Conservation (phyloP, 2,797 vertebrate genomes). For the Potorous gilbertii region DNA sequence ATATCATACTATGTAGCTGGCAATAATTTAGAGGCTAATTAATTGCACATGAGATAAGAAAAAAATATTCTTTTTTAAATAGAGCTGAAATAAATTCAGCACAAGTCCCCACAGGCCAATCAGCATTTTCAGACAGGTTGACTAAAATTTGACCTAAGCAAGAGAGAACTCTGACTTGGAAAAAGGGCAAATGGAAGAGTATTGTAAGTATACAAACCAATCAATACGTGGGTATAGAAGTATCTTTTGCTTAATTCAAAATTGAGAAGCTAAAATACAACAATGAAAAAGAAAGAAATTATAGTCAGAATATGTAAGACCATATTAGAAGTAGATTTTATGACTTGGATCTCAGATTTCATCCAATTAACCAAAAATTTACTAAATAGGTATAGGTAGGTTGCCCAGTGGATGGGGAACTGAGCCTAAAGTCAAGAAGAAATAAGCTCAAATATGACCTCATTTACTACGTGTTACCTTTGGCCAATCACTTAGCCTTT, state of each 20-base stretch:
- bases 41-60: conserved; percentile 44
- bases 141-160: conserved; percentile 58
- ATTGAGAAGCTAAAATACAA: conserved; percentile 8
- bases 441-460: not conserved
- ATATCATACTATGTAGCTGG: conserved; percentile 37
- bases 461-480: not conserved
- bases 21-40: conserved; percentile 76
- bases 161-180: conserved; percentile 16
- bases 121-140: conserved; percentile 71
- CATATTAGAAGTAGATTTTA: not conserved
- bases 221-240: not conserved
- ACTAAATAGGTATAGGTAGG: not conserved
- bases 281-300: not conserved
- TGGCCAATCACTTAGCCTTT: not conserved
- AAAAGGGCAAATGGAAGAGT: not conserved
- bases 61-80: conserved; percentile 30
- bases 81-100: conserved; percentile 73
- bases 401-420: not conserved
- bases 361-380: not conserved
- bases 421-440: not conserved
- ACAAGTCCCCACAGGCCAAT: conserved; percentile 65
- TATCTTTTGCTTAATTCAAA: not conserved
- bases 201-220: not conserved
- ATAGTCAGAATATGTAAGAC: not conserved
- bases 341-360: not conserved